These are phyloP conservation scores for Bellardia bayeri DNA, from an alignment of 2,888 invertebrate species.

Conservation along the genomic window DNA sequence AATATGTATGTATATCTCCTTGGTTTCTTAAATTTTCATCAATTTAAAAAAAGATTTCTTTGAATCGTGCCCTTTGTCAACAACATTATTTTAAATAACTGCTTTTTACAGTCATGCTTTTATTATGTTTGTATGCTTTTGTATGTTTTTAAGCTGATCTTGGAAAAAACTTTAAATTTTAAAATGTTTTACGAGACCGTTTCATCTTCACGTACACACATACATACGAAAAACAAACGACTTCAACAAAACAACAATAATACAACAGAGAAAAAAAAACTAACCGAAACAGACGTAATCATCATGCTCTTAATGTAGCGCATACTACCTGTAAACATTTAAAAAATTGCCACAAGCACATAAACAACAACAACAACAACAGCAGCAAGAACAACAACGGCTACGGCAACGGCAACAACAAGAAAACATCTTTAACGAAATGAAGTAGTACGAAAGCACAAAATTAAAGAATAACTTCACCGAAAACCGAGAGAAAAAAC, in stretches of 20 bases:
- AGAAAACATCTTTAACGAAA: constrained; percentile 58
- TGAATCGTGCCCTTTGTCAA: neutral
- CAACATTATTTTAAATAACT: constrained; percentile 48
- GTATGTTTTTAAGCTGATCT: constrained; percentile 46
- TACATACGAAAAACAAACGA: constrained; percentile 32
- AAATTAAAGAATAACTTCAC: constrained; percentile 68
- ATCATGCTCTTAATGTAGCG: constrained; percentile 67
- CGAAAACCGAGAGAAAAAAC: constrained; percentile 60
- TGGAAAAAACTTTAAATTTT: constrained; percentile 57
- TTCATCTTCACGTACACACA: constrained; percentile 60
- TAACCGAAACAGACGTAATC: constrained; percentile 67
- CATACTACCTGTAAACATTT: constrained; percentile 72
- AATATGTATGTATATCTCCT: no score
- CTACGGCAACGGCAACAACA: constrained; percentile 24
- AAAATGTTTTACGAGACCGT: constrained; percentile 71
- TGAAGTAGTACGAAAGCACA: constrained; percentile 55
- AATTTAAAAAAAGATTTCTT: no score
- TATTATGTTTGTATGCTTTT: constrained; percentile 40
- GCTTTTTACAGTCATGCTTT: constrained; percentile 40
- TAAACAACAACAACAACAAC: constrained; percentile 52
- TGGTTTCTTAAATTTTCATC: neutral
- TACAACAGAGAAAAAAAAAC: constrained; percentile 4
- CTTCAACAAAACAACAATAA: constrained; percentile 52
- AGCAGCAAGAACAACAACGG: constrained; percentile 7
- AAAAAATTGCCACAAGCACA: constrained; percentile 69